Percentiles rank a stretch among this genome's conserved stretches.
These are phyloP conservation scores for Geodia barretti DNA, from an alignment of 37 sponge, comb jelly and placozoan species.

Conservation along the genomic window DNA sequence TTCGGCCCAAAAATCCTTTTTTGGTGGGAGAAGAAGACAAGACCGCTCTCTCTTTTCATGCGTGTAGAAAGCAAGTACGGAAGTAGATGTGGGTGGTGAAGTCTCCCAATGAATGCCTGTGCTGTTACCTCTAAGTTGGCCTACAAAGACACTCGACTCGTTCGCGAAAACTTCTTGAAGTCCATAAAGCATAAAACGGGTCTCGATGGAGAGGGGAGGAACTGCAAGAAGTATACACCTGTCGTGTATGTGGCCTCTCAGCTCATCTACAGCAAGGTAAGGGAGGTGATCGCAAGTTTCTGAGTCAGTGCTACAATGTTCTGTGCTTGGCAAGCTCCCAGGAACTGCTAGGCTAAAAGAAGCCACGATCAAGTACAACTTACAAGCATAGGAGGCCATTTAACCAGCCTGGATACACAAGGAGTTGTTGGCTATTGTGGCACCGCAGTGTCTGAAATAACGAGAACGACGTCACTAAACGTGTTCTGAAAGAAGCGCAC, in stretches of 20 bases:
- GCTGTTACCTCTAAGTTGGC: background rate
- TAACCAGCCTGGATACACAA: too few species aligned
- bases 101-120: constrained; percentile 3
- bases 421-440: too few species aligned
- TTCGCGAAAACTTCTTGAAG: constrained; percentile 7
- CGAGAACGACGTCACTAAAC: too few species aligned
- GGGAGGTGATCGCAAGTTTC: background rate
- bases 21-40: constrained; percentile 41
- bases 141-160: constrained; percentile 38
- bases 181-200: background rate
- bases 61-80: constrained; percentile 35
- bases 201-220: constrained; percentile 4
- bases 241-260: constrained; percentile 1
- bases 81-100: background rate
- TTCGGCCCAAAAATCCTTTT: constrained; percentile 21
- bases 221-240: constrained; percentile 38
- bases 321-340: too few species aligned
- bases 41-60: constrained; percentile 35
- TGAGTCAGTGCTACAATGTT: too few species aligned
- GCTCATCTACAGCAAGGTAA: background rate
- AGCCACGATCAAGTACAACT: too few species aligned
- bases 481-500: too few species aligned
- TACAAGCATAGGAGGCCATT: too few species aligned
- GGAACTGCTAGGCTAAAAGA: too few species aligned
- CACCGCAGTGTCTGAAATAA: too few species aligned